Conservation (phyloP, 2,113 vertebrate species). For the Myotis lucifugus region DNA sequence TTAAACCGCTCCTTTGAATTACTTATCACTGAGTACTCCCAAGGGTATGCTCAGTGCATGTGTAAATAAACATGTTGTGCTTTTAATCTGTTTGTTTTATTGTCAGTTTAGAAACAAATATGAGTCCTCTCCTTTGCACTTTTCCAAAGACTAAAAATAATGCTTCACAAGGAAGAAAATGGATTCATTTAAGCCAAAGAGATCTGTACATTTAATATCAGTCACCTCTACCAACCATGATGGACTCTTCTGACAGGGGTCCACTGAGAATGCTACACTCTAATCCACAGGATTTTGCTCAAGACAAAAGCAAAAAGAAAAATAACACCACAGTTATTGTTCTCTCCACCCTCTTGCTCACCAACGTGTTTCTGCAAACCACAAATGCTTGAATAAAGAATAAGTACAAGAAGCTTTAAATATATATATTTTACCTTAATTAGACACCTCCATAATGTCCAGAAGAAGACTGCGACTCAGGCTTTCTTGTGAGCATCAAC, state of each 20-base stretch:
- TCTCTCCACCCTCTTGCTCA: not conserved
- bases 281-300: not conserved
- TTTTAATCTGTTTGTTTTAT: not conserved
- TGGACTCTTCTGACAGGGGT: not conserved
- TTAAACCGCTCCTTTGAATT: not conserved
- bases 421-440: conserved; percentile 76
- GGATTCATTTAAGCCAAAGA: not conserved
- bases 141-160: not conserved
- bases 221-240: not conserved
- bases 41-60: not conserved
- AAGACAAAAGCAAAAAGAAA: not conserved
- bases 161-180: not conserved
- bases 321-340: not conserved
- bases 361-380: not conserved
- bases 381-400: not conserved
- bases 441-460: conserved; percentile 40
- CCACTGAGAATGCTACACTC: not conserved
- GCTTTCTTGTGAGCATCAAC: conserved; percentile 36
- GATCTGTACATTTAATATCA: not conserved
- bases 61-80: not conserved
- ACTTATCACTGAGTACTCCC: not conserved
- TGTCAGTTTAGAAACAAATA: not conserved
- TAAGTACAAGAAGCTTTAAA: not conserved
- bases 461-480: not conserved
- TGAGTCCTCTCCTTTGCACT: not conserved